Percentiles rank a stretch among this genome's conserved stretches.
These are phyloP conservation scores for Cephus cinctus DNA, from an alignment of 1,140 invertebrate species.

Conservation along the genomic window DNA sequence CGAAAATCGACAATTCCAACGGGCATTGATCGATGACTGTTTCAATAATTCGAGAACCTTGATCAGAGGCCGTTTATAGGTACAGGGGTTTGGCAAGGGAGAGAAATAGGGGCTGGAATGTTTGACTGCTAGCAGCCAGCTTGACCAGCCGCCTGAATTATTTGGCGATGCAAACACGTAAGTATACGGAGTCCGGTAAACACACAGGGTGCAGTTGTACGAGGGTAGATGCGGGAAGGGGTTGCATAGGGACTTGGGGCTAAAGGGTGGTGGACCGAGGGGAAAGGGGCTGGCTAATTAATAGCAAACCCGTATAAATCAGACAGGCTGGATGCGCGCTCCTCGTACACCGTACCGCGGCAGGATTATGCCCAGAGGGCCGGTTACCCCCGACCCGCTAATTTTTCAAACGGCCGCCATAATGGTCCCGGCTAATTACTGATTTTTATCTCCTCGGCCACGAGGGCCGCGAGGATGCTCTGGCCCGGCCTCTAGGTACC, in stretches of 20 bases:
- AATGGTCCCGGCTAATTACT: slow-evolving; percentile 55
- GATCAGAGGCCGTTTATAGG: no score
- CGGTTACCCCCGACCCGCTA: slow-evolving; percentile 51
- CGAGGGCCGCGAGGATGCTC: slow-evolving; percentile 26
- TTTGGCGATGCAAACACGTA: slow-evolving; percentile 39
- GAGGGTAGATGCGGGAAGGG: slow-evolving; percentile 12
- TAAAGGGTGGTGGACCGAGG: slow-evolving; percentile 1
- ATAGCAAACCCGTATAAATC: slow-evolving; percentile 57
- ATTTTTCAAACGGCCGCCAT: slow-evolving; percentile 55
- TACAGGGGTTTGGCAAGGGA: no score
- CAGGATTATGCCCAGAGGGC: slow-evolving; percentile 47
- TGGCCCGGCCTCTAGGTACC: no score
- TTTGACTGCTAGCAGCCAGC: no score
- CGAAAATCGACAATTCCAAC: no score
- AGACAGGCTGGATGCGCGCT: slow-evolving; percentile 32
- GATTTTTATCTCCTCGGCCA: slow-evolving; percentile 48
- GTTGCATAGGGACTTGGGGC: slow-evolving; percentile 10
- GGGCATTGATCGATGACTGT: no score
- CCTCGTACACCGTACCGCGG: slow-evolving; percentile 25
- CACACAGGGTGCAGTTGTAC: slow-evolving; percentile 19
- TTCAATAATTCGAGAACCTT: no score
- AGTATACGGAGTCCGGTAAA: slow-evolving; percentile 31
- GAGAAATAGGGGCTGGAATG: no score
- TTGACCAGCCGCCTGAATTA: slow-evolving; percentile 40
- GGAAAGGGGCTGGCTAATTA: slow-evolving; percentile 45